Percentiles rank a stretch among this genome's conserved stretches.
phyloP scores from a whole-genome alignment of 2,797 vertebrate species.

The Carduelis carduelis region DNA sequence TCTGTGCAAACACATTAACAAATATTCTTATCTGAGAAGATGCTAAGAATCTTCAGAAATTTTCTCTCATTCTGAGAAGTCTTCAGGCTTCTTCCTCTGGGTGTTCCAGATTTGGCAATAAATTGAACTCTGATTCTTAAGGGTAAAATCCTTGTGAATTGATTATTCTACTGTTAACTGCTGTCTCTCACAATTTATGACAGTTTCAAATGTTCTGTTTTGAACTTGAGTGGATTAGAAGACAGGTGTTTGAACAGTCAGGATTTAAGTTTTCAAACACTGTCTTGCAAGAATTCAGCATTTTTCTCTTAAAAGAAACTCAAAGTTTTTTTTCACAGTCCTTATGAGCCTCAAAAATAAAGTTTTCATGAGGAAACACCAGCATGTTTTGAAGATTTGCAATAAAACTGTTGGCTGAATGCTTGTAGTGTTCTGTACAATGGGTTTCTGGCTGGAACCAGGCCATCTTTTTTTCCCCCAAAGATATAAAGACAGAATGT shows the following conservation, averaged over 20 bases:
- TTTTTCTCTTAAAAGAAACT: background rate
- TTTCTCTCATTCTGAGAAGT: background rate
- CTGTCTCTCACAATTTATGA: background rate
- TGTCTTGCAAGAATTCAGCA: background rate
- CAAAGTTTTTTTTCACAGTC: background rate
- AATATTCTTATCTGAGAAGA: background rate
- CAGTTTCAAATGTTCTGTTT: background rate
- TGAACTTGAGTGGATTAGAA: background rate
- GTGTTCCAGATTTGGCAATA: background rate
- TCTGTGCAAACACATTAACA: background rate
- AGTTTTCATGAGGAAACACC: background rate
- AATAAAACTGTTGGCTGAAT: background rate
- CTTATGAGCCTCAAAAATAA: background rate
- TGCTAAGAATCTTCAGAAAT: background rate
- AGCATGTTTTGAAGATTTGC: background rate
- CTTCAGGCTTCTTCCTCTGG: background rate
- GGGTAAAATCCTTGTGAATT: background rate
- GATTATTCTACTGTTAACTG: background rate
- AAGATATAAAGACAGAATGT: background rate
- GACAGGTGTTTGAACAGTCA: background rate
- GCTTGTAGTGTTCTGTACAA: background rate
- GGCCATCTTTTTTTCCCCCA: accelerated
- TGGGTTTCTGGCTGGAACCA: background rate
- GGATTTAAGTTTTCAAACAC: background rate
- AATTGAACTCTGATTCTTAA: background rate